phyloP scores from a whole-genome alignment of 2,113 vertebrate genomes.

The Sylvilagus bachmani region DNA sequence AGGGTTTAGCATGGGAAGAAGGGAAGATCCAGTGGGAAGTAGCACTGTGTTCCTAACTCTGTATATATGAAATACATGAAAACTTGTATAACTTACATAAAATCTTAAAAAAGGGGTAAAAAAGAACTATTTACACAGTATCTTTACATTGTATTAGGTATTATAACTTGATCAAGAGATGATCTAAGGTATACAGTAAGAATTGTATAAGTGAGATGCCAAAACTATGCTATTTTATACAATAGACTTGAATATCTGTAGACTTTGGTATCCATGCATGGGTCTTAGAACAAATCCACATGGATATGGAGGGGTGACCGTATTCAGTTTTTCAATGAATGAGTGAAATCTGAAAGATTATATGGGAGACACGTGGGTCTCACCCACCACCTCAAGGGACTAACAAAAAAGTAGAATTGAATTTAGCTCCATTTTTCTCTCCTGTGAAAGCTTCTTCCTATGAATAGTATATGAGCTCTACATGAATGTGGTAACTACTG shows the following conservation, averaged over 20 bases:
- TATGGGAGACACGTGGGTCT: not conserved
- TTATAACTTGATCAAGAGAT: not conserved
- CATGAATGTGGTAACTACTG: not conserved
- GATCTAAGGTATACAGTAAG: not conserved
- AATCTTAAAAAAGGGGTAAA: no score
- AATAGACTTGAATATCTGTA: no score
- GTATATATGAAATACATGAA: no score
- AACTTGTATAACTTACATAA: no score
- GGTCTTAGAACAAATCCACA: not conserved
- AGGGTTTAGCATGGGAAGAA: no score
- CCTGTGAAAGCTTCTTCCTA: not conserved
- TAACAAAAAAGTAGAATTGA: not conserved
- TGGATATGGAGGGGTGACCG: not conserved
- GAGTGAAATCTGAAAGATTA: conserved; percentile 24
- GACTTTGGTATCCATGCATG: not conserved
- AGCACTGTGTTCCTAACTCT: no score
- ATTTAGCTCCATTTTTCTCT: conserved; percentile 22
- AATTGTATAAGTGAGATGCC: not conserved
- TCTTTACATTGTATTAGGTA: not conserved
- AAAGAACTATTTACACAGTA: no score
- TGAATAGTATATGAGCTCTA: not conserved
- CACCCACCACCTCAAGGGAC: not conserved
- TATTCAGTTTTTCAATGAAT: not conserved
- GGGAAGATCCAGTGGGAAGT: no score
- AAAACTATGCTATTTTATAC: not conserved